Base-by-base conservation (phyloP, 2,113 vertebrate genomes). In the Callipepla squamata region DNA sequence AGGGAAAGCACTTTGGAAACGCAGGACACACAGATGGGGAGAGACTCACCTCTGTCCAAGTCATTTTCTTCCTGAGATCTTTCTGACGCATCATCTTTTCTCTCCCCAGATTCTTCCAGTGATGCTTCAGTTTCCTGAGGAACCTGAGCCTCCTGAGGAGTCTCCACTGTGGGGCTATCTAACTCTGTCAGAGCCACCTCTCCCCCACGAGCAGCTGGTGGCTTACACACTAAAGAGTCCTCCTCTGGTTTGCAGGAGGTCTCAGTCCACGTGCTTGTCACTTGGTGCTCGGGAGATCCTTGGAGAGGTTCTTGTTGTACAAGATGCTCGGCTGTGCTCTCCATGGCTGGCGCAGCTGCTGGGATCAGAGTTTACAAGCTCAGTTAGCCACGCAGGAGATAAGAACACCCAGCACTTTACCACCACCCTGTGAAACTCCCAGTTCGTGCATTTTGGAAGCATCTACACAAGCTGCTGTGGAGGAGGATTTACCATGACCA, bases 1-100 rank as follows among this genome's bases (percentile, higher is more conserved):
- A 73, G 74, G 38, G 23, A 50, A 80, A 90, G 36, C 58, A 83
- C 23, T 83, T 62, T 86, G 67, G 42, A 86, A 81, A 75, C 26
- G 50, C 30, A 55, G 32, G 17, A 32, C 23, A 11, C 14, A 18
- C 3, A 4, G 28, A 23, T 26, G 26, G 53, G 48, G 40, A 89
- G 3, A 70, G 26, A 94, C 93, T 93, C 59, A 95, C 96, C 82
- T 91, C 66, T 47, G 66, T 55, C 45, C 19, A 58, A 45, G 32
- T 13, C 7, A 0, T 38, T 14, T 8, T 92, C 44, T 58, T 80
- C 55, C 55, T 67, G 90, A 20, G n/a, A 34, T 53, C 45, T 26
- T 74, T 74, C 68, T 66, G 59, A 85, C 18, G n/a, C 23, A 77
- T 9, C 25, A 74, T 67, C 34, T 80, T 25, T 32, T 25, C 30